Evolutionary conservation across 2,888 invertebrate species (phyloP), one percentile per base, ranked within the genome.

Genomic region (Drosophila kanekoi): DNA sequence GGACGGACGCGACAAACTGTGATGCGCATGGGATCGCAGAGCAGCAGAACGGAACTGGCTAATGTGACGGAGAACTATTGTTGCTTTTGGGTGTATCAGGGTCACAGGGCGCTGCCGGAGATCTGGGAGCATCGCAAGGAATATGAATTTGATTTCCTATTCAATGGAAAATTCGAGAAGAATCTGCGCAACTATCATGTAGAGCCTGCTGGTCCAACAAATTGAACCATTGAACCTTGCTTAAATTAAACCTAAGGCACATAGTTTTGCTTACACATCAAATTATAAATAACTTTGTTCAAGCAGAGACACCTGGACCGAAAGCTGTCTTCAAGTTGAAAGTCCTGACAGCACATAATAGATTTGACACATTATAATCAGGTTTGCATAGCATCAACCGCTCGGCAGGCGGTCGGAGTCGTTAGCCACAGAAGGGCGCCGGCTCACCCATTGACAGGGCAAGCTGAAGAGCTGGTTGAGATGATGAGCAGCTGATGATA

Each of bases 301-400:
- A 70, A 69, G 43, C 62, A 35, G 5, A 18, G 32, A 47, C 41
- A 47, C 41, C 41, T 28, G 28, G 28, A 8, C 8, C 28, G 2
- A 43, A 61, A 71, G 33, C 75, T 79, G 54, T 56, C 57, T 62
- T 49, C 20, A 51, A 62, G 52, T 60, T 33, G 38, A 71, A 70
- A 79, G 60, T 58, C 60, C 78, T 74, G 79, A 82, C 82, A 81
- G 73, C 77, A 74, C 78, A 84, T 84, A 86, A 89, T 87, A 82
- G 79, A 83, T 87, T 89, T 90, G 87, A 86, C 85, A 89, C 88
- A 89, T 86, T 86, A 88, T 85, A 87, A 90, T 89, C 81, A 81
- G 81, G 75, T 81, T 77, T 85, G 81, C 73, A 81, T 79, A 83
- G 83, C 76, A 67, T 28, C 79, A 63, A 72, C 60, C 56, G 66